Evolutionary conservation across 2,113 vertebrate species (phyloP).

Genomic region (Pluvialis apricaria): DNA sequence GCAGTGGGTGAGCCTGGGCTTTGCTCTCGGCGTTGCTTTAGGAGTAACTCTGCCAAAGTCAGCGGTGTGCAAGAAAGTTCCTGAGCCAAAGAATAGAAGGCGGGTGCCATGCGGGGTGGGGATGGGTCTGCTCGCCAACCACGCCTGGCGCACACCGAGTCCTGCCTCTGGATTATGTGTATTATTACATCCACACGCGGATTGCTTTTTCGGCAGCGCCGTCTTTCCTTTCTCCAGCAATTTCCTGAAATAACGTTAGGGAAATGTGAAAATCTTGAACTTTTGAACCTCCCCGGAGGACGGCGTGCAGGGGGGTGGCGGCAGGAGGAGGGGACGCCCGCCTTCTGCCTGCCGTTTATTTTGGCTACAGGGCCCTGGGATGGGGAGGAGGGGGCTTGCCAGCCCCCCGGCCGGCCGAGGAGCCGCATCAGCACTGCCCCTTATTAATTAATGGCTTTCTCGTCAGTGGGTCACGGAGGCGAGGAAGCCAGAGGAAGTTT

Average conservation of each 20-base stretch:
- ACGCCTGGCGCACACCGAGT: background rate
- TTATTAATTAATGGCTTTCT: conserved; percentile 51
- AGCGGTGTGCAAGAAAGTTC: background rate
- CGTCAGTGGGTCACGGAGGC: background rate
- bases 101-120: fast-evolving
- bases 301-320: background rate
- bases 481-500: conserved; percentile 55
- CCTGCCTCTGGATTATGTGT: background rate
- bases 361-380: conserved; percentile 2
- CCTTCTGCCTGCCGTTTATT: conserved; percentile 49
- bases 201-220: conserved; percentile 32
- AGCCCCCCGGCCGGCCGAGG: background rate
- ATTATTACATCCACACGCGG: background rate
- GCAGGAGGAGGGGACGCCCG: conserved; percentile 10
- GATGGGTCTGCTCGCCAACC: background rate
- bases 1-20: fast-evolving
- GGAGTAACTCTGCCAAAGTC: background rate
- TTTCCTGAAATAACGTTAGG: conserved; percentile 26
- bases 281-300: conserved; percentile 65
- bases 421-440: background rate
- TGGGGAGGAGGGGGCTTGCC: background rate
- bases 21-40: background rate
- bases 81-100: fast-evolving
- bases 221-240: conserved; percentile 39
- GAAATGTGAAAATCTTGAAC: conserved; percentile 40